These are phyloP conservation scores for Masnerella sp. DNA, from an alignment of 2,888 invertebrate species.

Conservation along the genomic window DNA sequence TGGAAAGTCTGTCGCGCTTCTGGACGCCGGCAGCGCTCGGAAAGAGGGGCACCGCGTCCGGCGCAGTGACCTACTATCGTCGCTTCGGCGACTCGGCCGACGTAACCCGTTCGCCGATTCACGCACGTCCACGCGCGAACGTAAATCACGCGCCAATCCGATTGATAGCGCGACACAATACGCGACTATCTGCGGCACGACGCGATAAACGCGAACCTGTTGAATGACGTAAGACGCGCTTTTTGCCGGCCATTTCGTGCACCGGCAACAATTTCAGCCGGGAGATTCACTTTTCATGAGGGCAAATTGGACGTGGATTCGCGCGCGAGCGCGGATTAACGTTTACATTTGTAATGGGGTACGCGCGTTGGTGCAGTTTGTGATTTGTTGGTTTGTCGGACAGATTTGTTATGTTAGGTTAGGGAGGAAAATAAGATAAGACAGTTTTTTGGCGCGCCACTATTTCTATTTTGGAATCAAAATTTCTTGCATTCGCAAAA, in stretches of 20 bases:
- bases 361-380: too few species aligned
- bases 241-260: slow-evolving; percentile 9
- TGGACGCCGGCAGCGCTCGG: slow-evolving; percentile 63
- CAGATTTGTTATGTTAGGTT: too few species aligned
- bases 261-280: too few species aligned
- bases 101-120: slow-evolving; percentile 28
- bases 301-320: too few species aligned
- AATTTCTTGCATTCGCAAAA: too few species aligned
- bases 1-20: slow-evolving; percentile 62
- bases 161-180: slow-evolving; percentile 30
- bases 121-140: slow-evolving; percentile 35
- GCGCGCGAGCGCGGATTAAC: too few species aligned
- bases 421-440: too few species aligned
- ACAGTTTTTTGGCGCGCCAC: too few species aligned
- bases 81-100: slow-evolving; percentile 71
- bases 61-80: slow-evolving; percentile 77
- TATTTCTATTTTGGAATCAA: too few species aligned
- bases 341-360: too few species aligned
- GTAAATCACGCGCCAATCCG: slow-evolving; percentile 38
- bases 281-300: too few species aligned
- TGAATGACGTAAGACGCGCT: slow-evolving; percentile 28
- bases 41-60: slow-evolving; percentile 76
- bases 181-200: slow-evolving; percentile 19
- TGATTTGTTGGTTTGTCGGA: too few species aligned
- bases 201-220: slow-evolving; percentile 43